Percentiles rank a stretch among this genome's conserved stretches.
phyloP scores from a whole-genome alignment of 2,888 invertebrate species.

The Enchytraeus crypticus region DNA sequence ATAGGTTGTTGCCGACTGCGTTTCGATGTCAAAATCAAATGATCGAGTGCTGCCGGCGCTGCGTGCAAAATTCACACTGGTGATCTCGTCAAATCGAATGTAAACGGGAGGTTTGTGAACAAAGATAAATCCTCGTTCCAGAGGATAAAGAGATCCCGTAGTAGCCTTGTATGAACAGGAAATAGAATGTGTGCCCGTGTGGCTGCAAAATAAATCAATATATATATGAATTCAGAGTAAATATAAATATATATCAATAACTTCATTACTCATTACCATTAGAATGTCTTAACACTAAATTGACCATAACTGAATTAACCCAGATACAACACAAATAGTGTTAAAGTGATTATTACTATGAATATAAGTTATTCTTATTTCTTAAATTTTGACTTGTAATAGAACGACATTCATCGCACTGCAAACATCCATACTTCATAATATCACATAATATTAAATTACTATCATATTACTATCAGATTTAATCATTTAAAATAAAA shows the following conservation, averaged over 20 bases:
- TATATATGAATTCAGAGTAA: slow-evolving; percentile 27
- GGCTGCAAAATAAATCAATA: slow-evolving; percentile 55
- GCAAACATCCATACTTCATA: too few relatives aligned
- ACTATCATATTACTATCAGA: too few relatives aligned
- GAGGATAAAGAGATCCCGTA: slow-evolving; percentile 89
- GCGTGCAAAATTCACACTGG: slow-evolving; percentile 86
- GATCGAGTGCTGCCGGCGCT: slow-evolving; percentile 67
- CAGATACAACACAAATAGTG: too few relatives aligned
- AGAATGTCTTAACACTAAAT: too few relatives aligned
- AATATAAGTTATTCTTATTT: too few relatives aligned
- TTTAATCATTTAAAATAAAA: too few relatives aligned
- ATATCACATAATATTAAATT: too few relatives aligned
- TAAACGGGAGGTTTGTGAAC: slow-evolving; percentile 97
- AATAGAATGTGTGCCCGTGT: slow-evolving; percentile 78
- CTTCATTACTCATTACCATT: too few relatives aligned
- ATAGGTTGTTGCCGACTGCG: slow-evolving; percentile 76
- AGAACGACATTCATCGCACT: too few relatives aligned
- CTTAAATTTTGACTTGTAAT: too few relatives aligned
- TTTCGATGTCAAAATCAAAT: slow-evolving; percentile 59
- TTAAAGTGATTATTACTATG: too few relatives aligned
- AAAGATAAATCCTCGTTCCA: slow-evolving; percentile 95
- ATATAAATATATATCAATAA: not conserved
- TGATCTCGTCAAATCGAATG: slow-evolving; percentile 82
- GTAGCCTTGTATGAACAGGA: slow-evolving; percentile 96
- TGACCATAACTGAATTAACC: too few relatives aligned